Evolutionary conservation across 2,113 vertebrate genomes (phyloP).

Genomic region (Ammospiza caudacuta): DNA sequence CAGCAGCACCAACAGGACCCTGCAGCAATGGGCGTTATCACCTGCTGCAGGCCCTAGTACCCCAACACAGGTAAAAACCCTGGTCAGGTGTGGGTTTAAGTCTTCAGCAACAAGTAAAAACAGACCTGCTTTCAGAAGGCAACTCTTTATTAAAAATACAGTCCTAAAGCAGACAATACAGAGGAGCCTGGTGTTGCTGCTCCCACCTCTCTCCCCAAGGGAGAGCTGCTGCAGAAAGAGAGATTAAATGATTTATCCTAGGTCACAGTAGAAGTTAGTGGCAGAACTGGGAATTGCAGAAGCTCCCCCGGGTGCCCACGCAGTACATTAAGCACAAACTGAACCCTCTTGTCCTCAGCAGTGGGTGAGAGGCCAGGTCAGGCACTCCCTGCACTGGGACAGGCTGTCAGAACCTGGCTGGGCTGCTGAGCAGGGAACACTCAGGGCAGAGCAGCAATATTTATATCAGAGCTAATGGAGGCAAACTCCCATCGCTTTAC

Average conservation of each 20-base stretch:
- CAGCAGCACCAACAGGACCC: accelerated
- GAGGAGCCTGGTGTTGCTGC: background rate
- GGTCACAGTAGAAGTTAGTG: constrained; percentile 5
- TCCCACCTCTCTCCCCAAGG: background rate
- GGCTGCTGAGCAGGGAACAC: background rate
- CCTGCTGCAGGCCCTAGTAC: background rate
- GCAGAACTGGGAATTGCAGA: constrained; percentile 2
- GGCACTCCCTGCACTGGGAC: background rate
- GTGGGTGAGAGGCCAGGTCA: background rate
- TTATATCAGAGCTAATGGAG: background rate
- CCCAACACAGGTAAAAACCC: background rate
- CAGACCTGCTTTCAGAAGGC: background rate
- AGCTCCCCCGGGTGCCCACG: background rate
- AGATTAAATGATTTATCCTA: background rate
- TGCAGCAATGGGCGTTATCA: background rate
- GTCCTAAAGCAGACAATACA: background rate
- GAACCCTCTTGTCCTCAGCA: background rate
- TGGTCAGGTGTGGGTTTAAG: background rate
- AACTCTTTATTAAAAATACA: background rate
- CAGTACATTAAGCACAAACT: background rate
- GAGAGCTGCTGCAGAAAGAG: background rate
- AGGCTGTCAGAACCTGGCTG: background rate
- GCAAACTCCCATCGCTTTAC: accelerated
- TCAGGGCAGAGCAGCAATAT: background rate
- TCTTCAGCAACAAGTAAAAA: background rate